Conservation (phyloP, 2,797 vertebrate species). For the Poecile montanus region DNA sequence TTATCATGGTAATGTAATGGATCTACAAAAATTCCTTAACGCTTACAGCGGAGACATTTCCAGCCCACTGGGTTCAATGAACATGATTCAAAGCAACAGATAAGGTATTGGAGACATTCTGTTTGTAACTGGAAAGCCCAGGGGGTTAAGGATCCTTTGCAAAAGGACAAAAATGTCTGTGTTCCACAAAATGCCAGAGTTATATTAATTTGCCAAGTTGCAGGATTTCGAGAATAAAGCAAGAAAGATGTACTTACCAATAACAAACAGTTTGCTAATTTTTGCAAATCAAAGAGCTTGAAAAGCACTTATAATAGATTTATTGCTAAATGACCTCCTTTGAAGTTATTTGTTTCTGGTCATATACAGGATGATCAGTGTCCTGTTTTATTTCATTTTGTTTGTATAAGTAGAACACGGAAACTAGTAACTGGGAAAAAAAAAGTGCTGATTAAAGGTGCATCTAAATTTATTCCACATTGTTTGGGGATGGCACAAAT, state of each 20-base stretch:
- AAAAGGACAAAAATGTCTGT: conserved; percentile 29
- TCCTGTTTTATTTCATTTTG: conserved; percentile 17
- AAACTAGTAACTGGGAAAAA: background rate
- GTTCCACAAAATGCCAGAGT: conserved; percentile 38
- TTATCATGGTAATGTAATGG: background rate
- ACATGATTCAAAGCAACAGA: background rate
- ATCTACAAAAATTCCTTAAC: background rate
- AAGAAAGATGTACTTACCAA: background rate
- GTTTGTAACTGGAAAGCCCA: conserved; percentile 4
- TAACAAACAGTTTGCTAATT: background rate
- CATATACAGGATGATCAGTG: background rate
- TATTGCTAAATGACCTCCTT: conserved; percentile 5
- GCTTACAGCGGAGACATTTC: background rate
- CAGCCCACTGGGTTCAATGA: background rate
- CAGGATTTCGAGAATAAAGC: background rate
- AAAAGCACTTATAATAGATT: conserved; percentile 27
- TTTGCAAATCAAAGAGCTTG: conserved; percentile 28
- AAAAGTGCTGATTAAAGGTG: background rate
- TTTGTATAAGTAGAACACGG: background rate
- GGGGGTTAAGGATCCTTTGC: conserved; percentile 14
- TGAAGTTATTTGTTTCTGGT: conserved; percentile 8
- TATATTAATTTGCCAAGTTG: background rate
- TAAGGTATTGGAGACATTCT: conserved; percentile 13
- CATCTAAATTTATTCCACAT: background rate
- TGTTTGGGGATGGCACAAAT: background rate